Percentiles rank a stretch among this genome's conserved stretches.
phyloP scores from a whole-genome alignment of 2,113 vertebrate species.

The Crocuta crocuta region DNA sequence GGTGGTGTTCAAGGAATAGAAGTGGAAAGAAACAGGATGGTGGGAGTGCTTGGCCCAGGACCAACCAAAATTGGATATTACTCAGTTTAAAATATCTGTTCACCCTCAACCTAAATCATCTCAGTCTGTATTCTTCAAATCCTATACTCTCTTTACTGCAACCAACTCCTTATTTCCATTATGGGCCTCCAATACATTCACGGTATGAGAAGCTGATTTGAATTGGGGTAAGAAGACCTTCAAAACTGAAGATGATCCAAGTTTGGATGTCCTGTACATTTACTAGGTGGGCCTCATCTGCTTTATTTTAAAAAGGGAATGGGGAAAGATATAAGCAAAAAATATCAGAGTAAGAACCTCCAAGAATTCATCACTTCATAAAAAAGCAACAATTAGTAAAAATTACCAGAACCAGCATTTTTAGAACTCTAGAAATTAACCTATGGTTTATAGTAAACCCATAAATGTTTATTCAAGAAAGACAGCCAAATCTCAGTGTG shows the following conservation, averaged over 20 bases:
- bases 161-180: neutral
- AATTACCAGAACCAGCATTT: neutral
- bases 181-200: neutral
- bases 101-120: neutral
- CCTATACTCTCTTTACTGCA: neutral
- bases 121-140: neutral
- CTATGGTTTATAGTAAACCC: neutral
- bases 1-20: neutral
- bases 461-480: neutral
- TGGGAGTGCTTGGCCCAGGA: neutral
- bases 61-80: neutral
- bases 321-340: neutral
- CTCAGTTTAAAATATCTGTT: neutral
- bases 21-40: neutral
- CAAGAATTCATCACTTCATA: neutral
- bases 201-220: neutral
- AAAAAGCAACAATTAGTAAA: neutral
- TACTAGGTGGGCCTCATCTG: neutral
- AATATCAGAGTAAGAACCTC: neutral
- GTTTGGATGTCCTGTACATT: neutral
- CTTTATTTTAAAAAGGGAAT: neutral
- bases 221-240: neutral
- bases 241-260: neutral
- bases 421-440: neutral
- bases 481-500: neutral